phyloP scores from a whole-genome alignment of 2,888 invertebrate genomes.

The Stenichneumon culpator region DNA sequence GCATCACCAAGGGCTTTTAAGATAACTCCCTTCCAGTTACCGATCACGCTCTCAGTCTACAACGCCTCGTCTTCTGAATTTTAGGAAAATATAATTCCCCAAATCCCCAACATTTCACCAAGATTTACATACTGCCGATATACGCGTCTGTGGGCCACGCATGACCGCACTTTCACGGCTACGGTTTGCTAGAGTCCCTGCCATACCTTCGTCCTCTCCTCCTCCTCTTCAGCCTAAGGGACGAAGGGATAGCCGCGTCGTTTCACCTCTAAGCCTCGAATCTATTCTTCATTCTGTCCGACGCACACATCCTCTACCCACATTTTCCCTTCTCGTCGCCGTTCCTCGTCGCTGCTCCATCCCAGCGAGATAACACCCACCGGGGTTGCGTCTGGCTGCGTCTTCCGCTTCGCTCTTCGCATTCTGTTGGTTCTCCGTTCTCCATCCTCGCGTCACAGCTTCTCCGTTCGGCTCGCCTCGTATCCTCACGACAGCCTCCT shows the following conservation, averaged over 20 bases:
- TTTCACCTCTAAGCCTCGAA: conserved; percentile 44
- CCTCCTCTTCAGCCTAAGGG: neutral
- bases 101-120: conserved; percentile 1
- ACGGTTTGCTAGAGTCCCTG: conserved; percentile 7
- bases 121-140: neutral
- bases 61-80: too few species aligned
- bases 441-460: neutral
- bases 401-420: conserved; percentile 3
- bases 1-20: too few species aligned
- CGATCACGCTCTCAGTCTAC: too few species aligned
- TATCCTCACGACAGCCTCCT: neutral
- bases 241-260: conserved; percentile 14
- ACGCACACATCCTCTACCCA: conserved; percentile 37
- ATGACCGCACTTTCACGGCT: conserved; percentile 16
- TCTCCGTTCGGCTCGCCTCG: neutral
- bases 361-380: conserved; percentile 14
- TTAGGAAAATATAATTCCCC: neutral
- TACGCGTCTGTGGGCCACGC: conserved; percentile 19
- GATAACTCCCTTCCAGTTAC: too few species aligned
- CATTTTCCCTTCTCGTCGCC: neutral
- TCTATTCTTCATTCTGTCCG: conserved; percentile 61
- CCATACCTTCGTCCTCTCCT: conserved; percentile 1
- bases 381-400: conserved; percentile 24
- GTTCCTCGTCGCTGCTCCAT: neutral
- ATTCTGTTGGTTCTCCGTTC: neutral